These are phyloP conservation scores for Calephelis perditalis DNA, from an alignment of 2,888 invertebrate species.

Conservation along the genomic window DNA sequence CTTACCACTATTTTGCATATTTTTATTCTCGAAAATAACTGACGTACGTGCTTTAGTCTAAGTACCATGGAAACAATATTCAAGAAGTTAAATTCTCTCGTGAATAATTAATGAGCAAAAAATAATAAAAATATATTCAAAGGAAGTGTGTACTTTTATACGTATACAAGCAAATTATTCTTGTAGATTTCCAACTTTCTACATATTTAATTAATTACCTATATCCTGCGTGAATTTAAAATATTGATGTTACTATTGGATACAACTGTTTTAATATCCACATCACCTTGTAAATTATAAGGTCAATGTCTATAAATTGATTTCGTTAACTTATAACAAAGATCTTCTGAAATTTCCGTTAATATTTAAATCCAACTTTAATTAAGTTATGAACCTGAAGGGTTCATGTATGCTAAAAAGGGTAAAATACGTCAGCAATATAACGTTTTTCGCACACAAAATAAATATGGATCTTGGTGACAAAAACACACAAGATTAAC, in stretches of 20 bases:
- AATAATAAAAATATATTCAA: neutral
- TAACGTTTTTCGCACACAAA: too few relatives aligned
- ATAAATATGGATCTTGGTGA: too few relatives aligned
- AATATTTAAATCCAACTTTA: conserved; percentile 12
- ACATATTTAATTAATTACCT: neutral
- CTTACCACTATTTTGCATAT: too few relatives aligned
- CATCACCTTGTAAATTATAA: conserved; percentile 40
- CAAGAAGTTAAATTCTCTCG: neutral
- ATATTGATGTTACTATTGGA: neutral
- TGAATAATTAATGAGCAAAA: neutral
- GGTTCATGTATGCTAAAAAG: too few relatives aligned
- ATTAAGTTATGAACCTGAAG: too few relatives aligned
- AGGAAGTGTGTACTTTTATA: too few relatives aligned
- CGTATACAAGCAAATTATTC: neutral
- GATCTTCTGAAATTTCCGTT: conserved; percentile 13
- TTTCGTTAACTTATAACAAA: conserved; percentile 24
- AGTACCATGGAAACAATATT: neutral
- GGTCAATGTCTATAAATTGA: conserved; percentile 38
- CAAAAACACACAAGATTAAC: too few relatives aligned
- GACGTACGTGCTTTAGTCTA: neutral
- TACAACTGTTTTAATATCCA: conserved; percentile 31
- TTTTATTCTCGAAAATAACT: too few relatives aligned
- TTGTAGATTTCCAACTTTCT: conserved; percentile 2
- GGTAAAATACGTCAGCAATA: too few relatives aligned
- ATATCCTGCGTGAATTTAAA: neutral